Evolutionary conservation across 2,888 invertebrate genomes (phyloP).

Genomic region (Orchesella flavescens): DNA sequence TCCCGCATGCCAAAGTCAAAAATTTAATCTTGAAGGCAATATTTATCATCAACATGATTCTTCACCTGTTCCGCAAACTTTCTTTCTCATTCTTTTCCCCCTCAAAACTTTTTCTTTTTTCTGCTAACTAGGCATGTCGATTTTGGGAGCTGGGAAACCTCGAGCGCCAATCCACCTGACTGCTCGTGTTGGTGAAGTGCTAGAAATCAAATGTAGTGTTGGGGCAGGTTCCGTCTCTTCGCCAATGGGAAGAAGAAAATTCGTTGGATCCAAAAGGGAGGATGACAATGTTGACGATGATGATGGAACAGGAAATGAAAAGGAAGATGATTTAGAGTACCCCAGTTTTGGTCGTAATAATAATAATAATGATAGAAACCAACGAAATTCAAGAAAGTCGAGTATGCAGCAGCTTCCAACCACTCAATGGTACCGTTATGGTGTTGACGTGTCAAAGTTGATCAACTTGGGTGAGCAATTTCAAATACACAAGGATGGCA

Average conservation of each 20-base stretch:
- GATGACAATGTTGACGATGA: slow-evolving; percentile 79
- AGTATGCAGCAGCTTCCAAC: slow-evolving; percentile 30
- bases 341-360: slow-evolving; percentile 9
- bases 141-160: slow-evolving; percentile 77
- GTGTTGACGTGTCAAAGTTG: slow-evolving; percentile 65
- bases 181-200: slow-evolving; percentile 83
- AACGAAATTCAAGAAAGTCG: slow-evolving; percentile 26
- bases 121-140: slow-evolving; percentile 82
- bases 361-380: slow-evolving; percentile 11
- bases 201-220: slow-evolving; percentile 84
- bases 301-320: slow-evolving; percentile 53
- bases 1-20: slow-evolving; percentile 32
- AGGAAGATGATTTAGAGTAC: slow-evolving; percentile 50
- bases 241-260: slow-evolving; percentile 16
- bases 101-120: slow-evolving; percentile 13
- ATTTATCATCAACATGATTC: slow-evolving; percentile 51
- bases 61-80: slow-evolving; percentile 17
- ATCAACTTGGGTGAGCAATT: slow-evolving; percentile 75
- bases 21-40: slow-evolving; percentile 48
- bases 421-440: slow-evolving; percentile 63
- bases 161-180: slow-evolving; percentile 79
- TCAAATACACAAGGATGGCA: slow-evolving; percentile 80
- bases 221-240: slow-evolving; percentile 54
- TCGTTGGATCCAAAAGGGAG: slow-evolving; percentile 79
- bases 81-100: slow-evolving; percentile 13